These are phyloP conservation scores for Apogon hyalosoma DNA, from an alignment of 2,797 vertebrate species.

Conservation along the genomic window DNA sequence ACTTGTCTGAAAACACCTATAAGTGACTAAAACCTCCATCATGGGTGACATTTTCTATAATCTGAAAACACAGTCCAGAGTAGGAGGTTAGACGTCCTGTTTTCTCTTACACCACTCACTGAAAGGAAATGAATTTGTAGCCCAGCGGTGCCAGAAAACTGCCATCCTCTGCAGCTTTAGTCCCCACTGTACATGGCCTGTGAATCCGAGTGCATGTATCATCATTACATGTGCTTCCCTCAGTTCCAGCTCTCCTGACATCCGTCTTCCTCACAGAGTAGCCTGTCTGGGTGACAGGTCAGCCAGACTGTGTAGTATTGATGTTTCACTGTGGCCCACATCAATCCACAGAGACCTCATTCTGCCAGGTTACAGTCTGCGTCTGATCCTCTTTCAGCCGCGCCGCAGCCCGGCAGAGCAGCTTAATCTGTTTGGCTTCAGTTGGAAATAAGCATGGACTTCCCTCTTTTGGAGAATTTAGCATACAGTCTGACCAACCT, in stretches of 20 bases:
- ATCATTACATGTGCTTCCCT: background rate
- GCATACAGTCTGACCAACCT: constrained; percentile 1
- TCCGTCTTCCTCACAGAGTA: constrained; percentile 14
- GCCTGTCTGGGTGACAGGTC: constrained; percentile 14
- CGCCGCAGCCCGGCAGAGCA: background rate
- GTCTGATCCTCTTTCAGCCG: constrained; percentile 12
- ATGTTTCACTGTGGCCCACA: constrained; percentile 40
- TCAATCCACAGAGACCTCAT: constrained; percentile 47
- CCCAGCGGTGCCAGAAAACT: too few relatives aligned
- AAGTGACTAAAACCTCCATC: too few relatives aligned
- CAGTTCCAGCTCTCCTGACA: background rate
- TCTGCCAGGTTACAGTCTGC: constrained; percentile 35
- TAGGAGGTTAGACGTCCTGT: too few relatives aligned
- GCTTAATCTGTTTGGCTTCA: constrained; percentile 4
- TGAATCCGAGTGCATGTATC: background rate
- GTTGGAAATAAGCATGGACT: background rate
- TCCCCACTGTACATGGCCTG: background rate
- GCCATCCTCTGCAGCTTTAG: background rate
- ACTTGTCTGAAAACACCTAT: too few relatives aligned
- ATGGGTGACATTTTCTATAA: too few relatives aligned
- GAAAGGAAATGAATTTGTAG: too few relatives aligned
- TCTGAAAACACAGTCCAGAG: too few relatives aligned
- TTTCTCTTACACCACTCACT: too few relatives aligned
- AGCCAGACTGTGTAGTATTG: constrained; percentile 19
- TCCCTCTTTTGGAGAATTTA: background rate